These are phyloP conservation scores for Euplagia quadripunctaria DNA, from an alignment of 2,888 invertebrate species.

Conservation along the genomic window DNA sequence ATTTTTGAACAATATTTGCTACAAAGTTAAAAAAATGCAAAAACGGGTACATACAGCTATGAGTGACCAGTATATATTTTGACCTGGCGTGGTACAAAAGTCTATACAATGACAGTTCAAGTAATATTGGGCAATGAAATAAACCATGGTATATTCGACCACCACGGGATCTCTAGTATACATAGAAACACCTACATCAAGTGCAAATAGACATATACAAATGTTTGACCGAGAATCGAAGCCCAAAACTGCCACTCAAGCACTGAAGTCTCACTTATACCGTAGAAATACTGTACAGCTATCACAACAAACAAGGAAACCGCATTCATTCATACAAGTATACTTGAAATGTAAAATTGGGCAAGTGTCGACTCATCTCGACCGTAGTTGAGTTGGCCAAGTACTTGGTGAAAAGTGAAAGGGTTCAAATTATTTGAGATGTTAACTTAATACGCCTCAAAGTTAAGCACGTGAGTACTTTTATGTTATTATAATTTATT, in stretches of 20 bases:
- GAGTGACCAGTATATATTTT: too few relatives aligned
- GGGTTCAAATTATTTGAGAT: conserved; percentile 5
- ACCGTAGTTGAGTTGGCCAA: not conserved
- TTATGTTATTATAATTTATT: not conserved
- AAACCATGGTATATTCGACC: too few relatives aligned
- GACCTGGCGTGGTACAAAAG: too few relatives aligned
- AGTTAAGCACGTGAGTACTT: conserved; percentile 3
- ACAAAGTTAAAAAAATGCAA: too few relatives aligned
- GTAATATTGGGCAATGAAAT: too few relatives aligned
- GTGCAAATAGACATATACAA: too few relatives aligned
- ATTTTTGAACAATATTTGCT: too few relatives aligned
- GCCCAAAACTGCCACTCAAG: not conserved
- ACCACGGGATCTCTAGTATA: too few relatives aligned
- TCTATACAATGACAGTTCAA: too few relatives aligned
- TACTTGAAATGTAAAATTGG: not conserved
- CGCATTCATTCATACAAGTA: not conserved
- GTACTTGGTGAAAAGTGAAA: conserved; percentile 10
- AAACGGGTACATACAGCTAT: too few relatives aligned
- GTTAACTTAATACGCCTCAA: not conserved
- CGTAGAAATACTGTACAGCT: not conserved
- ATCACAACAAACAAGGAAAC: conserved; percentile 3
- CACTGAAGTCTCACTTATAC: not conserved
- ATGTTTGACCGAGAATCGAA: too few relatives aligned
- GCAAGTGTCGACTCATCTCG: not conserved
- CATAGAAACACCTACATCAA: too few relatives aligned